Evolutionary conservation across 53 echinoderm and acorn worm species (phyloP).

Genomic region (Arbacia lixula): DNA sequence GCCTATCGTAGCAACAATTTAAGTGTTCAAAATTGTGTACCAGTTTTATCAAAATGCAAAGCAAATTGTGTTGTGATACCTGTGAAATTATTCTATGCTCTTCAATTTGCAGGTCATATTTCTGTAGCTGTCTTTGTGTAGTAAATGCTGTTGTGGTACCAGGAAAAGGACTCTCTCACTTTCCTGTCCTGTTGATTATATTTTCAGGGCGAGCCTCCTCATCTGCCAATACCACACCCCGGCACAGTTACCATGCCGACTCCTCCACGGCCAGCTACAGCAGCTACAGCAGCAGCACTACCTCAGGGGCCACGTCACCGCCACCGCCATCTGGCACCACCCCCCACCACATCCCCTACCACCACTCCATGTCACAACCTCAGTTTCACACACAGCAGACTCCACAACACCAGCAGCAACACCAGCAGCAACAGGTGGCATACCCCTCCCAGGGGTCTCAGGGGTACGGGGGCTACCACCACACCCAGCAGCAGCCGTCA

Average conservation of each 20-base stretch:
- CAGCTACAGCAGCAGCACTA: constrained; percentile 49
- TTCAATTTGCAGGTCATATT: too few relatives aligned
- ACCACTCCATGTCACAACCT: constrained; percentile 52
- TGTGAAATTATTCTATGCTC: too few relatives aligned
- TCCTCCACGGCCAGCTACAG: constrained; percentile 57
- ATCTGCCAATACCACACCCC: constrained; percentile 54
- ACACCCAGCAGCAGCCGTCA: constrained; percentile 32
- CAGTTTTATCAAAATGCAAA: too few relatives aligned
- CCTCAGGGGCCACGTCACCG: constrained; percentile 44
- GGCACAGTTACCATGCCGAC: constrained; percentile 55
- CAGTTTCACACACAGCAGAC: constrained; percentile 37
- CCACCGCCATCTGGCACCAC: constrained; percentile 40
- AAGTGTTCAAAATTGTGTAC: too few relatives aligned
- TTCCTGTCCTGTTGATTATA: neutral
- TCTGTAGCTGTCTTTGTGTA: too few relatives aligned
- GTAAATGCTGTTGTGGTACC: too few relatives aligned
- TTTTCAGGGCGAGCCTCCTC: constrained; percentile 46
- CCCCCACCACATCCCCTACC: constrained; percentile 49
- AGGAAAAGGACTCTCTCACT: too few relatives aligned
- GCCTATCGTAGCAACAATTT: too few relatives aligned
- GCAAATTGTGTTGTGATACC: too few relatives aligned
- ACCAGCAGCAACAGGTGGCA: constrained; percentile 9
- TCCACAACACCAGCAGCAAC: constrained; percentile 46
- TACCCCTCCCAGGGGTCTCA: constrained; percentile 45
- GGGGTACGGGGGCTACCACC: neutral